Conservation (phyloP, 2,797 vertebrate species). For the Cuculus canorus region DNA sequence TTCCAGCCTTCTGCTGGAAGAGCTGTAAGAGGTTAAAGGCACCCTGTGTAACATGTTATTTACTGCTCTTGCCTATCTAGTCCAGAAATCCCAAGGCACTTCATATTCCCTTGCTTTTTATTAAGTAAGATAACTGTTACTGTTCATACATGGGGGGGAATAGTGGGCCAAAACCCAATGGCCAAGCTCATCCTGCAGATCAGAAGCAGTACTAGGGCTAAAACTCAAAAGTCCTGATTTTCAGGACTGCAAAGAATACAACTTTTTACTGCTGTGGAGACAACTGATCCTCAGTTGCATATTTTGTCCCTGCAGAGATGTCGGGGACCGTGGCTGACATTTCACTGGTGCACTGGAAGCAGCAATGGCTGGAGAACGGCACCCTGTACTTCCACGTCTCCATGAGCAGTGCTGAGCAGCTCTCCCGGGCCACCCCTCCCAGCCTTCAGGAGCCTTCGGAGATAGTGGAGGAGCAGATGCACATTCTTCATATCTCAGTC, state of each 20-base stretch:
- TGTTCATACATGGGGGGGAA: not conserved
- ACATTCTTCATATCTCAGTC: slow-evolving; percentile 95
- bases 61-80: not conserved
- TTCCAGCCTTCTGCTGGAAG: not conserved
- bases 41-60: not conserved
- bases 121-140: not conserved
- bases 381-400: slow-evolving; percentile 97
- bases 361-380: slow-evolving; percentile 98
- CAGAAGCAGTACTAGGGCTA: not conserved
- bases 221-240: not conserved
- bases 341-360: slow-evolving; percentile 96
- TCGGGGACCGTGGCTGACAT: slow-evolving; percentile 92
- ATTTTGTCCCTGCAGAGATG: slow-evolving; percentile 87
- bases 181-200: not conserved
- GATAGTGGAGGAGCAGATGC: slow-evolving; percentile 93
- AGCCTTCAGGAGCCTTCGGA: slow-evolving; percentile 88
- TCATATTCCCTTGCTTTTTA: not conserved
- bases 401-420: slow-evolving; percentile 87
- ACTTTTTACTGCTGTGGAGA: fast-evolving
- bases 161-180: not conserved
- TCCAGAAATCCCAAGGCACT: not conserved
- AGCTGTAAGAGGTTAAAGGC: not conserved
- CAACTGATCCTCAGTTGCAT: not conserved
- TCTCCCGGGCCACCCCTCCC: slow-evolving; percentile 84
- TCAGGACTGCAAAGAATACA: fast-evolving